phyloP scores from a whole-genome alignment of 1,140 invertebrate species.

The Phymorhynchus buccinoides region DNA sequence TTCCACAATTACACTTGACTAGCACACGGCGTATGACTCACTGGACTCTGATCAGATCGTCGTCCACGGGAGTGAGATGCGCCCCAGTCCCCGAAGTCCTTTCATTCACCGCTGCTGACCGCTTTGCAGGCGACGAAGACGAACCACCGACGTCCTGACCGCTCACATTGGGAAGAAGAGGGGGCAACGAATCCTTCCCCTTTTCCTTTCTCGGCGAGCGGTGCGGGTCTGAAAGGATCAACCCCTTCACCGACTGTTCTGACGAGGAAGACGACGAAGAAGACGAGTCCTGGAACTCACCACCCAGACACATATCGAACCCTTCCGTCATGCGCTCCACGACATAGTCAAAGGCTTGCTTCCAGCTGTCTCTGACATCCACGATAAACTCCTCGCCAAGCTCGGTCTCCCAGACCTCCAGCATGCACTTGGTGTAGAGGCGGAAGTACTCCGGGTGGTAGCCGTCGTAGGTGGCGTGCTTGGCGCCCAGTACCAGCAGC shows the following conservation, averaged over 20 bases:
- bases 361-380: conserved; percentile 60
- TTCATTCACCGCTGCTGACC: background rate
- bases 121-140: background rate
- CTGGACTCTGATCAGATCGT: background rate
- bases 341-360: conserved; percentile 53
- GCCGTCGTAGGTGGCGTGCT: conserved; percentile 57
- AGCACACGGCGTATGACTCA: too few relatives aligned
- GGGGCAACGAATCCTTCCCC: background rate
- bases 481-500: conserved; percentile 58
- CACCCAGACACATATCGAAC: conserved; percentile 54
- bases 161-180: background rate
- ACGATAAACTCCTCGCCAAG: conserved; percentile 60
- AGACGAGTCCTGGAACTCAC: conserved; percentile 35
- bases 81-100: background rate
- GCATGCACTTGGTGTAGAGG: conserved; percentile 56
- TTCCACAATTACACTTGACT: too few relatives aligned
- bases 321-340: conserved; percentile 55
- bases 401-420: conserved; percentile 60
- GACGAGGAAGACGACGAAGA: conserved; percentile 2
- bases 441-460: conserved; percentile 57
- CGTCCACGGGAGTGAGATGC: background rate
- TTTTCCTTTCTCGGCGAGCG: background rate
- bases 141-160: background rate
- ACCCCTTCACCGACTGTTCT: background rate
- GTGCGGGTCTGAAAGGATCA: background rate